phyloP scores from a whole-genome alignment of 2,888 invertebrate genomes.

The Myopa testacea region DNA sequence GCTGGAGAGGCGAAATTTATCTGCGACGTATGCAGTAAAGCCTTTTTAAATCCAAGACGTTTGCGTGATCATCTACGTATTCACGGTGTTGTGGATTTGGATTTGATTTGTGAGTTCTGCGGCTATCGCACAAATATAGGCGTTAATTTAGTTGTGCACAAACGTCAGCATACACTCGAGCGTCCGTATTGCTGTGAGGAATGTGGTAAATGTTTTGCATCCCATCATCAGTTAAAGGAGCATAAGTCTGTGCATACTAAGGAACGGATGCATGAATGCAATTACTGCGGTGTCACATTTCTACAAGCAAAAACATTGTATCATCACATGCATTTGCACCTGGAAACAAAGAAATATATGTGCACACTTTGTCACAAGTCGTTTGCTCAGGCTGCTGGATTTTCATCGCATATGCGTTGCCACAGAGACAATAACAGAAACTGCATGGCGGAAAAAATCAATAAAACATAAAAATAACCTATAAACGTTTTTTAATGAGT shows the following conservation, averaged over 20 bases:
- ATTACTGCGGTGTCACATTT: conserved; percentile 8
- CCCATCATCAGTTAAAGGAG: conserved; percentile 17
- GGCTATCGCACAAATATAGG: conserved; percentile 53
- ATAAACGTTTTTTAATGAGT: too few relatives aligned
- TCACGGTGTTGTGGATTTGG: neutral
- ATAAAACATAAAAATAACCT: neutral
- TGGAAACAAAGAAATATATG: conserved; percentile 11
- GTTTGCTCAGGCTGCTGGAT: conserved; percentile 49
- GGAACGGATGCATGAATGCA: conserved; percentile 11
- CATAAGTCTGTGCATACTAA: conserved; percentile 16
- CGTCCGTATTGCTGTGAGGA: conserved; percentile 72
- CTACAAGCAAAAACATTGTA: conserved; percentile 54
- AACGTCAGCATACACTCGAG: conserved; percentile 70
- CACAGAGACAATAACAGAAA: conserved; percentile 48
- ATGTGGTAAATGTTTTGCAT: conserved; percentile 71
- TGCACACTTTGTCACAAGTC: conserved; percentile 23
- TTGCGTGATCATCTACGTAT: conserved; percentile 44
- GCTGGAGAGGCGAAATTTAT: conserved; percentile 26
- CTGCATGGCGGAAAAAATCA: conserved; percentile 42
- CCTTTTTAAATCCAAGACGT: conserved; percentile 47
- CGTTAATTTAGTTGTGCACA: conserved; percentile 46
- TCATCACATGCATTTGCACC: conserved; percentile 48
- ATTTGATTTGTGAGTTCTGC: conserved; percentile 56
- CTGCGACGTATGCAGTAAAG: conserved; percentile 39
- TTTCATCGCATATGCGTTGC: conserved; percentile 57